Conservation (phyloP, 2,888 invertebrate genomes). For the Cyclophora punctaria region DNA sequence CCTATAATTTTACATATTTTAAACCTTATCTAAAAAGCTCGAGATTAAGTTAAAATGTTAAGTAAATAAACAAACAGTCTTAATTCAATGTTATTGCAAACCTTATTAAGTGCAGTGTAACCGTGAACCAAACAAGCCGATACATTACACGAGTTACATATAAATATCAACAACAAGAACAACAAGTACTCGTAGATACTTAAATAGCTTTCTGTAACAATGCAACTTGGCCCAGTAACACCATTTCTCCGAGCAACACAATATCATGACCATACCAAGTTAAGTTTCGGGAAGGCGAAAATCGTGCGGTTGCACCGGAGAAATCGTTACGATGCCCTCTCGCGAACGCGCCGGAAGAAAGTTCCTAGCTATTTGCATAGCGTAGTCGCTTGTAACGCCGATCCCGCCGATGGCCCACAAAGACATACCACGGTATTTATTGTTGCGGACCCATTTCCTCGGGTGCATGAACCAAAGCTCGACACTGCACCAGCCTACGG, state of each 20-base stretch:
- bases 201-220: constrained; percentile 13
- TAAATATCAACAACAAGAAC: no score
- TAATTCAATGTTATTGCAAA: no score
- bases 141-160: no score
- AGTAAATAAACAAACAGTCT: no score
- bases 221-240: constrained; percentile 15
- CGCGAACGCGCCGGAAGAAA: constrained; percentile 63
- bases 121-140: no score
- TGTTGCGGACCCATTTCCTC: constrained; percentile 67
- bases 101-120: no score
- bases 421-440: constrained; percentile 65
- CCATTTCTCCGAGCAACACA: constrained; percentile 16
- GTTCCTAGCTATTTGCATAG: constrained; percentile 69
- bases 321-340: constrained; percentile 65
- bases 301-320: constrained; percentile 44
- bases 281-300: constrained; percentile 39
- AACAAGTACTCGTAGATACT: not conserved
- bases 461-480: constrained; percentile 51
- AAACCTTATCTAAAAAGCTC: no score
- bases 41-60: no score
- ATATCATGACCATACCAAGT: constrained; percentile 22
- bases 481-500: constrained; percentile 36
- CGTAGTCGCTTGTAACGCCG: constrained; percentile 35
- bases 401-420: constrained; percentile 64
- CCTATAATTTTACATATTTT: no score